These are phyloP conservation scores for Drosophila littoralis DNA, from an alignment of 1,140 invertebrate species.

Conservation along the genomic window DNA sequence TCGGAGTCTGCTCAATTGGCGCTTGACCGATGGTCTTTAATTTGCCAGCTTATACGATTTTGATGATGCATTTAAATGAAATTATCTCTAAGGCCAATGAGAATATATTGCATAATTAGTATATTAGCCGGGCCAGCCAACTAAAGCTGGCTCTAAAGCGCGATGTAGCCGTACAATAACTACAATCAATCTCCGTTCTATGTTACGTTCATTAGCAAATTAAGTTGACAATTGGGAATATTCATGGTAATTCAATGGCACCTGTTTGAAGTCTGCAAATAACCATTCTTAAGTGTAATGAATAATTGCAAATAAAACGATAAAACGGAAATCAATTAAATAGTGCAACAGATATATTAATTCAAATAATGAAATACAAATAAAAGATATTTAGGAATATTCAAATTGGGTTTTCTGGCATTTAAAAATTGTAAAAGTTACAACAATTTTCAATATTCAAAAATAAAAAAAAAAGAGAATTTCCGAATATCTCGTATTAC, in stretches of 20 bases:
- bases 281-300: neutral
- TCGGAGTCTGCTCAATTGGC: conserved; percentile 42
- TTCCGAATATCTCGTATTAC: neutral
- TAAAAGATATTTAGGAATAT: too few species aligned
- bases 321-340: conserved; percentile 10
- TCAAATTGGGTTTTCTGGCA: too few species aligned
- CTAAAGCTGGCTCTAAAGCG: conserved; percentile 12
- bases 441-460: neutral
- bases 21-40: conserved; percentile 43
- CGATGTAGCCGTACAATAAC: conserved; percentile 14
- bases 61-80: conserved; percentile 66
- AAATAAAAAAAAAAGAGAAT: conserved; percentile 6
- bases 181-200: conserved; percentile 7
- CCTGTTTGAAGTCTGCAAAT: neutral
- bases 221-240: conserved; percentile 17
- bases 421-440: too few species aligned
- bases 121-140: conserved; percentile 11
- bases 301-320: neutral
- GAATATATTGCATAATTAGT: conserved; percentile 43
- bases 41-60: conserved; percentile 61
- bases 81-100: conserved; percentile 45
- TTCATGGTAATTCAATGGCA: conserved; percentile 5
- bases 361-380: neutral
- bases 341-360: neutral
- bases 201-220: conserved; percentile 1